phyloP scores from a whole-genome alignment of 2,888 invertebrate species.

The Neocrepidodera transversa region DNA sequence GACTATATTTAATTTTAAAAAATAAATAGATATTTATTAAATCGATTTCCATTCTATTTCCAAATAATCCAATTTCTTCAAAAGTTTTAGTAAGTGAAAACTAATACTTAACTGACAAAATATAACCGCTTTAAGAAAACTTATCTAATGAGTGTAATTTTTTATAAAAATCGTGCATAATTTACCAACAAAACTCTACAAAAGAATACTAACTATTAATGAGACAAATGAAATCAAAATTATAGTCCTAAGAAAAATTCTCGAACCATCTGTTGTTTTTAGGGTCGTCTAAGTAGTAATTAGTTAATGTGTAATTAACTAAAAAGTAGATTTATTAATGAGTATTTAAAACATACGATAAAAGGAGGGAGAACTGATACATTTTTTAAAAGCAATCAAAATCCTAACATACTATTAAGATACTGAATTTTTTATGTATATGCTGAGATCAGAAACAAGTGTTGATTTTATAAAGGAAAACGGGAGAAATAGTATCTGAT shows the following conservation, averaged over 20 bases:
- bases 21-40: no score
- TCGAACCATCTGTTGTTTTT: background rate
- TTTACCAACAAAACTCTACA: no score
- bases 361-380: slow-evolving; percentile 3
- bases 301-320: background rate
- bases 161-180: no score
- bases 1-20: no score
- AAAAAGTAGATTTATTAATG: slow-evolving; percentile 2
- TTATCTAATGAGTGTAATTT: no score
- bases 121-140: no score
- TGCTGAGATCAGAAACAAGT: background rate
- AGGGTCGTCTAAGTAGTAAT: background rate
- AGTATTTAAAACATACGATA: background rate
- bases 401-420: slow-evolving; percentile 8
- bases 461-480: background rate
- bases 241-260: background rate
- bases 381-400: slow-evolving; percentile 16
- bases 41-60: no score
- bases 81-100: no score
- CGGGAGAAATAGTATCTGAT: background rate
- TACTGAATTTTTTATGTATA: background rate
- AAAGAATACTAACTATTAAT: no score
- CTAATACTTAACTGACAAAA: no score
- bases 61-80: no score
- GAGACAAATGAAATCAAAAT: slow-evolving; percentile 5